Evolutionary conservation across 2,888 invertebrate species (phyloP).

Genomic region (Nomada hirtipes): DNA sequence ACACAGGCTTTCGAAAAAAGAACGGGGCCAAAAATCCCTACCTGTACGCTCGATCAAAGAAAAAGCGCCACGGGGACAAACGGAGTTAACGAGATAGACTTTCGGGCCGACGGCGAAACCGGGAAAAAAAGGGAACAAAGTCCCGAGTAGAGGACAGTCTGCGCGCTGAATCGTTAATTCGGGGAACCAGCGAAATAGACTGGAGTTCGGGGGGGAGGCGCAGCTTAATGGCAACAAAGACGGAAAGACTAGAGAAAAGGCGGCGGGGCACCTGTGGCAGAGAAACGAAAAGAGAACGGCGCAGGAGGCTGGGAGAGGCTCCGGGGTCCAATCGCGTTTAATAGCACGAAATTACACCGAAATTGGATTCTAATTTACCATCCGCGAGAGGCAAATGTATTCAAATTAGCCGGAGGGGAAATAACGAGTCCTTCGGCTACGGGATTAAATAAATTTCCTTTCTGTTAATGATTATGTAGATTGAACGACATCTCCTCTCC

Average conservation of each 20-base stretch:
- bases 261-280: not conserved
- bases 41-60: not conserved
- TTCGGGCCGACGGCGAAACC: not conserved
- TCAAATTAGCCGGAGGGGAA: constrained; percentile 81
- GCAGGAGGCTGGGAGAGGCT: constrained; percentile 32
- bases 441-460: constrained; percentile 83
- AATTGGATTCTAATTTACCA: constrained; percentile 84
- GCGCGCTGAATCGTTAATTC: constrained; percentile 48
- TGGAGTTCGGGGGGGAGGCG: not conserved
- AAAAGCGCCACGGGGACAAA: not conserved
- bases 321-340: constrained; percentile 79
- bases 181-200: constrained; percentile 6
- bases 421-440: constrained; percentile 77
- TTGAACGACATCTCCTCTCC: constrained; percentile 81
- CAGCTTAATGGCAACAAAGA: constrained; percentile 37
- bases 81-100: constrained; percentile 5
- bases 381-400: constrained; percentile 79
- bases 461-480: constrained; percentile 84
- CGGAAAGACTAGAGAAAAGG: not conserved
- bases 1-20: not conserved
- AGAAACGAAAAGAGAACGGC: constrained; percentile 42
- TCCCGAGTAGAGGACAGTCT: constrained; percentile 10
- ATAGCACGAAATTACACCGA: constrained; percentile 83
- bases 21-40: not conserved
- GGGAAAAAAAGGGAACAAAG: not conserved